These are phyloP conservation scores for Gryllus longicercus DNA, from an alignment of 2,888 invertebrate genomes.

Conservation along the genomic window DNA sequence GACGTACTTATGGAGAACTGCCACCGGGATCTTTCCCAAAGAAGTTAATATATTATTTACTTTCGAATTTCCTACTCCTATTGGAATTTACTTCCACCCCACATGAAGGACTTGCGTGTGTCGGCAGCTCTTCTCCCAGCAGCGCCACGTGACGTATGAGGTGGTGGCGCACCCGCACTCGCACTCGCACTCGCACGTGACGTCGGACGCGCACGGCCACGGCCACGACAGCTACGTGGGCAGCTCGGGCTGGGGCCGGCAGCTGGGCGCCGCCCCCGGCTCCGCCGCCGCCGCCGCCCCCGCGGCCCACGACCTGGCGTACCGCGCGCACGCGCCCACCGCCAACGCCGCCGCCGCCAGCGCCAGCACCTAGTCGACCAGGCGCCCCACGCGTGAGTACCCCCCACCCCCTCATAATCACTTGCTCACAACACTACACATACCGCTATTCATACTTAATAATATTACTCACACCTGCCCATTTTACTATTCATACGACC, in stretches of 20 bases:
- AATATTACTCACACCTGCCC: no score
- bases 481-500: no score
- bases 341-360: background rate
- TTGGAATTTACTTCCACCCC: no score
- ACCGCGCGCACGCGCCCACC: constrained; percentile 50
- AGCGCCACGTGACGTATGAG: constrained; percentile 70
- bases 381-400: background rate
- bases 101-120: no score
- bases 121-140: constrained; percentile 61
- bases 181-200: constrained; percentile 50
- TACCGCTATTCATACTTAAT: no score
- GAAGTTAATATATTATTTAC: no score
- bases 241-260: constrained; percentile 45
- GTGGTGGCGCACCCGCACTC: constrained; percentile 64
- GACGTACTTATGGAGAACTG: no score
- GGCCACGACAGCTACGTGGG: constrained; percentile 43
- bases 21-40: no score
- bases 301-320: constrained; percentile 59
- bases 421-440: no score
- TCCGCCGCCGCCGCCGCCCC: constrained; percentile 62
- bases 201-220: constrained; percentile 41
- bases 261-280: constrained; percentile 52
- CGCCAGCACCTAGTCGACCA: background rate
- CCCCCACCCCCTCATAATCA: no score
- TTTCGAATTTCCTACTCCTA: no score